Evolutionary conservation across 1,140 invertebrate genomes (phyloP).

Genomic region (Lamellibrachia luymesi): DNA sequence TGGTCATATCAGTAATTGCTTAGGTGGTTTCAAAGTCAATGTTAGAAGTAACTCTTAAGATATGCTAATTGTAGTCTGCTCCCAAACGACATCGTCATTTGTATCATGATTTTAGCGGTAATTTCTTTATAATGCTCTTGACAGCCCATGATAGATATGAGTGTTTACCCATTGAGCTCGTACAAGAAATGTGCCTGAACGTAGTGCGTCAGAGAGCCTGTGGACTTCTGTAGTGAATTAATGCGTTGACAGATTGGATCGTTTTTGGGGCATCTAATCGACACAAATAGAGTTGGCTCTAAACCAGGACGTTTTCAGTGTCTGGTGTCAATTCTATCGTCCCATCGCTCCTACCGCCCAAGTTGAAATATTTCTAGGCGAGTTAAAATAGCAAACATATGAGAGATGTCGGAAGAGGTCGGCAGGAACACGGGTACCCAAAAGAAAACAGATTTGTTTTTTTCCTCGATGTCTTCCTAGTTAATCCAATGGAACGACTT

Average conservation of each 20-base stretch:
- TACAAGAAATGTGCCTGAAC: too few relatives aligned
- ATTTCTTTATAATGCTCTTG: too few relatives aligned
- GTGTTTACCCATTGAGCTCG: too few relatives aligned
- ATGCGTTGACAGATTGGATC: neutral
- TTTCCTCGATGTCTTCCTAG: too few relatives aligned
- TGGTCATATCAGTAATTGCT: neutral
- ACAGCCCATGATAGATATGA: too few relatives aligned
- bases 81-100: too few relatives aligned
- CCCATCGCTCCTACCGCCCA: neutral
- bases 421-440: neutral
- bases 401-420: neutral
- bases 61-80: too few relatives aligned
- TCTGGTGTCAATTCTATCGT: neutral
- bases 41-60: too few relatives aligned
- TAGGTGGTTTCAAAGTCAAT: neutral
- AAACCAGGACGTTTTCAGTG: slow-evolving; percentile 1
- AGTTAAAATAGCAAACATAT: neutral
- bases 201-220: neutral
- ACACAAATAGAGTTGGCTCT: neutral
- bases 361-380: neutral
- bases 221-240: neutral
- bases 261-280: neutral
- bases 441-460: too few relatives aligned
- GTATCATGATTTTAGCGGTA: too few relatives aligned
- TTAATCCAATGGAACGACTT: too few relatives aligned